phyloP scores from a whole-genome alignment of 2,797 vertebrate species.

The Chlorospingus flavigularis region DNA sequence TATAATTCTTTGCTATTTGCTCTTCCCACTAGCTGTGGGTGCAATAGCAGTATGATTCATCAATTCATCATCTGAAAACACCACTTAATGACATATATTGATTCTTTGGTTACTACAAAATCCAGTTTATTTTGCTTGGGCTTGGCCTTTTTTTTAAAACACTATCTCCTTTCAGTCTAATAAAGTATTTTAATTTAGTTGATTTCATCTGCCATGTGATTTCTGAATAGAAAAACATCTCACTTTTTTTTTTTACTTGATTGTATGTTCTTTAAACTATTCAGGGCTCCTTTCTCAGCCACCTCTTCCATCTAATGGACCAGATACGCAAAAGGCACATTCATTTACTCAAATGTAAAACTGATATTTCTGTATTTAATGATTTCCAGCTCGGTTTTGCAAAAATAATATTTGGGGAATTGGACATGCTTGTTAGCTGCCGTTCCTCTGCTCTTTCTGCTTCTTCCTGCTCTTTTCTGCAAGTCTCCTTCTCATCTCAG shows the following conservation, averaged over 20 bases:
- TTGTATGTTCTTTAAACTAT: not conserved
- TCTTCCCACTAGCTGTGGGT: slow-evolving; percentile 27
- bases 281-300: not conserved
- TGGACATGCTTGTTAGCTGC: not conserved
- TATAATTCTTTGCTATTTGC: slow-evolving; percentile 1
- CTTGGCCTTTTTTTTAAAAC: not conserved
- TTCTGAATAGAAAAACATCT: not conserved
- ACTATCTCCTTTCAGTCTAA: not conserved
- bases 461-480: slow-evolving; percentile 3
- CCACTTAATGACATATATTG: not conserved
- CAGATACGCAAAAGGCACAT: not conserved
- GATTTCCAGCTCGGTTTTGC: not conserved
- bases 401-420: slow-evolving; percentile 15
- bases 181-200: not conserved
- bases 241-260: accelerated
- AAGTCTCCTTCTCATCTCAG: slow-evolving; percentile 13
- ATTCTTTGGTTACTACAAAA: not conserved
- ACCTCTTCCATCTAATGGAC: not conserved
- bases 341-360: not conserved
- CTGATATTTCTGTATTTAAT: not conserved
- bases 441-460: not conserved
- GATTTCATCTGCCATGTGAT: not conserved
- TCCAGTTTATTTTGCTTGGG: not conserved
- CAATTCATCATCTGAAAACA: not conserved
- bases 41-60: slow-evolving; percentile 18